Conservation (phyloP, 2,888 invertebrate species). For the Achlya flavicornis region DNA sequence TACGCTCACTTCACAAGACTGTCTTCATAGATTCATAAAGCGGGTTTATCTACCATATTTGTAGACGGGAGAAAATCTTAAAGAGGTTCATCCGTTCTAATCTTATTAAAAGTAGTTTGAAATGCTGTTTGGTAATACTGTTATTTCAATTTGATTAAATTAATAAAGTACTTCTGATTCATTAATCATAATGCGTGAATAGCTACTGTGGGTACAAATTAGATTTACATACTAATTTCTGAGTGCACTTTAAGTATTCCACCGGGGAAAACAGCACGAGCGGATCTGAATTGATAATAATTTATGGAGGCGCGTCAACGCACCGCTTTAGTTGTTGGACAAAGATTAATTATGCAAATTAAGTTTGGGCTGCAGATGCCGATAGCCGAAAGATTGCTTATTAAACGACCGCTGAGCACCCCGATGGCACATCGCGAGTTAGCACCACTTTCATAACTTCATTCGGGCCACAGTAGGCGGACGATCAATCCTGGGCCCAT, state of each 20-base stretch:
- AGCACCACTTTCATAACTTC: constrained; percentile 46
- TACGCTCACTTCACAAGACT: constrained; percentile 49
- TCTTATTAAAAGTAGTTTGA: neutral
- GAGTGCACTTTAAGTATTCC: too few species aligned
- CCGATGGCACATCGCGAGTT: constrained; percentile 30
- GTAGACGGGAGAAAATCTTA: constrained; percentile 11
- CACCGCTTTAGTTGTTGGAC: constrained; percentile 48
- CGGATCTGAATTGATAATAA: constrained; percentile 45
- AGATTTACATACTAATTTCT: neutral
- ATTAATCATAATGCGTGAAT: too few species aligned
- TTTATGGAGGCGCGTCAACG: constrained; percentile 56
- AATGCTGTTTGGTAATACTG: too few species aligned
- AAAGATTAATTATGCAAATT: constrained; percentile 73
- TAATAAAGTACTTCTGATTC: too few species aligned
- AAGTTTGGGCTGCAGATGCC: constrained; percentile 59
- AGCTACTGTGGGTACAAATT: too few species aligned
- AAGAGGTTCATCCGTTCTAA: neutral
- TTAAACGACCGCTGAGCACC: constrained; percentile 47
- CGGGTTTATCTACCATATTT: constrained; percentile 30
- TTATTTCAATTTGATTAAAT: too few species aligned
- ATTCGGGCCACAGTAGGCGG: constrained; percentile 43
- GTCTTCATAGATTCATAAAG: constrained; percentile 46
- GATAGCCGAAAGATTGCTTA: constrained; percentile 57
- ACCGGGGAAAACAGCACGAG: neutral
- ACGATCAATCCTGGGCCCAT: constrained; percentile 49